Evolutionary conservation across 1,140 invertebrate genomes (phyloP).

Genomic region (Lepidurus apus): DNA sequence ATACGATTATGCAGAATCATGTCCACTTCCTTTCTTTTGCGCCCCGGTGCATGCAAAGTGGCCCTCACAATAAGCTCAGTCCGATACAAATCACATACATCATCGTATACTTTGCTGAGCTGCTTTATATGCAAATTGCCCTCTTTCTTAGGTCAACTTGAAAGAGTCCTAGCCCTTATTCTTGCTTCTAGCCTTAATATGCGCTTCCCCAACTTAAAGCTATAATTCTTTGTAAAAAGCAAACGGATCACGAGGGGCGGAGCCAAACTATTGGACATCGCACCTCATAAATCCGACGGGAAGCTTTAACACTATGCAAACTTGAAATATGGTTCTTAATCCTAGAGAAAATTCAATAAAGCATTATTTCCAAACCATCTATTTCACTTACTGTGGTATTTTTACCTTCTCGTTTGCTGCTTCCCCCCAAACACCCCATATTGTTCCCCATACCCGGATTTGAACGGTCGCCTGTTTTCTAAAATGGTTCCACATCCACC

Average conservation of each 20-base stretch:
- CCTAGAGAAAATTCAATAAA: neutral
- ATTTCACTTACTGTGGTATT: neutral
- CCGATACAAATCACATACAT: neutral
- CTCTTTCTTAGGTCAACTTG: conserved; percentile 4
- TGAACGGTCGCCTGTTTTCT: neutral
- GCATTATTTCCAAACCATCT: neutral
- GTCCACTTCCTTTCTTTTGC: neutral
- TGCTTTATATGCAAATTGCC: conserved; percentile 7
- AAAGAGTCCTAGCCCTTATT: neutral
- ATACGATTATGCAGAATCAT: neutral
- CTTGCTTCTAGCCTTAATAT: neutral
- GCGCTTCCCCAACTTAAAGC: neutral
- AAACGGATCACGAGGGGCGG: neutral
- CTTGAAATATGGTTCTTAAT: neutral
- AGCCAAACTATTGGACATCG: neutral
- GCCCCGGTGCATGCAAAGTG: neutral
- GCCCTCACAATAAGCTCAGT: neutral
- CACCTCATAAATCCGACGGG: neutral
- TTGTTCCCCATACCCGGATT: neutral
- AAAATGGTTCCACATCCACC: neutral
- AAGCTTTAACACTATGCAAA: neutral
- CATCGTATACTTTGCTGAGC: neutral
- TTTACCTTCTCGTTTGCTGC: neutral
- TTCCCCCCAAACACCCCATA: neutral
- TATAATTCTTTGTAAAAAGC: neutral